Base-by-base conservation (phyloP, 1,140 invertebrate species). In the Colletes gigas region DNA sequence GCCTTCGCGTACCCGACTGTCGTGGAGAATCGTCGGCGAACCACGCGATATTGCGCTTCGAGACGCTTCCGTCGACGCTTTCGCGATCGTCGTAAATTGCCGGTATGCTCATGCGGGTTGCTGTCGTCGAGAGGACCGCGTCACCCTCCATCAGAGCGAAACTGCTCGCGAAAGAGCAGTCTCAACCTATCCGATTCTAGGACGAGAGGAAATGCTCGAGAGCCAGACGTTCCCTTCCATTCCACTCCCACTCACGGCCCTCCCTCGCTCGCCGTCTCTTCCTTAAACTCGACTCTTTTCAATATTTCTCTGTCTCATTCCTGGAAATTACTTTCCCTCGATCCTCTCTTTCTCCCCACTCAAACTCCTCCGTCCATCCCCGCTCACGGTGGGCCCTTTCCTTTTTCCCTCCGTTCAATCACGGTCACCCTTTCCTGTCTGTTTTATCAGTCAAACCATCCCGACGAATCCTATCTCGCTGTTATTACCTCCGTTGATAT, bases 151-250 rank as follows among this genome's bases (percentile, higher is more conserved):
- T 65, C 59, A 73, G 69, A 65, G 70, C 19, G 41, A 76, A 55
- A 77, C 65, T 69, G 50, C 57, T 59, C 73, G 68, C 50, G 70
- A 65, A 79, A 73, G 69, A 79, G 77, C 77, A 73, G 77, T 39
- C 60, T 65, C 77, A 65, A 57, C 77, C 68, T 71, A 72, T 72
- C 70, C 68, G 59, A 78, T 78, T 55, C 57, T 19, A 14, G 39
- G 63, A 57, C n/a, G 62, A 57, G 79, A 69, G 60, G 59, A 77
- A 81, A 63, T 39, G 57, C 47, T 77, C 63, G 66, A 76, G 55
- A 44, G 55, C 47, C 78, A 67, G 62, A 76, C 70, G 50, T 50
- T 52, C 47, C 59, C 69, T 55, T 55, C 68, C 50, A 63, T 73
- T 78, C 39, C 60, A 30, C 19, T 59, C 12, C 57, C 47, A 17